Evolutionary conservation across 1,140 invertebrate genomes (phyloP).

Genomic region (Stegodyphus mimosarum): DNA sequence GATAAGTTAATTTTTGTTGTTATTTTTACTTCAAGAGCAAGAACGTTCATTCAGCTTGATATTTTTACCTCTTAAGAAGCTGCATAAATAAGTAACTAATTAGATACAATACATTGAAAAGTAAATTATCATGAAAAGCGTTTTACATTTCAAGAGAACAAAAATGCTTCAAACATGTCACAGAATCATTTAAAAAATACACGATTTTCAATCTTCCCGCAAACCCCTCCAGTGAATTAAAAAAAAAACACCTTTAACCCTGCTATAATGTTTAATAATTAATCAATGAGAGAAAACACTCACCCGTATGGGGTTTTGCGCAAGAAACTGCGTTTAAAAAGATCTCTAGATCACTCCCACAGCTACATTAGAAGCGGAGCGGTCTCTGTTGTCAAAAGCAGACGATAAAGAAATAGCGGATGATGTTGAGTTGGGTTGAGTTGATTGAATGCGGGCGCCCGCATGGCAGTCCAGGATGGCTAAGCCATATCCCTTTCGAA

Average conservation of each 20-base stretch:
- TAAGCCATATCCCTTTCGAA: conserved; percentile 25
- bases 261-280: conserved; percentile 9
- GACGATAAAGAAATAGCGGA: conserved; percentile 53
- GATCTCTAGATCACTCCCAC: background rate
- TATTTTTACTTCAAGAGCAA: too few species aligned
- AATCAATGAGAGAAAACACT: conserved; percentile 35
- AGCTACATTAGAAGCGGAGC: conserved; percentile 25
- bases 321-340: background rate
- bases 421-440: conserved; percentile 37
- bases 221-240: too few species aligned
- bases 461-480: conserved; percentile 1
- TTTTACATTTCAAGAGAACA: too few species aligned
- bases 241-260: too few species aligned
- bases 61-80: background rate
- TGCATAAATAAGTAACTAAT: background rate
- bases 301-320: conserved; percentile 22
- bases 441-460: conserved; percentile 54
- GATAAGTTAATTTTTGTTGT: too few species aligned
- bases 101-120: background rate
- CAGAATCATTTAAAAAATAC: too few species aligned
- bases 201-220: too few species aligned
- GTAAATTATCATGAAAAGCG: too few species aligned
- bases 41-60: background rate
- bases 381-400: conserved; percentile 29
- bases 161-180: too few species aligned